Percentiles rank a stretch among this genome's conserved stretches.
phyloP scores from a whole-genome alignment of 2,888 invertebrate species.

The Malthinus seriepunctatus region DNA sequence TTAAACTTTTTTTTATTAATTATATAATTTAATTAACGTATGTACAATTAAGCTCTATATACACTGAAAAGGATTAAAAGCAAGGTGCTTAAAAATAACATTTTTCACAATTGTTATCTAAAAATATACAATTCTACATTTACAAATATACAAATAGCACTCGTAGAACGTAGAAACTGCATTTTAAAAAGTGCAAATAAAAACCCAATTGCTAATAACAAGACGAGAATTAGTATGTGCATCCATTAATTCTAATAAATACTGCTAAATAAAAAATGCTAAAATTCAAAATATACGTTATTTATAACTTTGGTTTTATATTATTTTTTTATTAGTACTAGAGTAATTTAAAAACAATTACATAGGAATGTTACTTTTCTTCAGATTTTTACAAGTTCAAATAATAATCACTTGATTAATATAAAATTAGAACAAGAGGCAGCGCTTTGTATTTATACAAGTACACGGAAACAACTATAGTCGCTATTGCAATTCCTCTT shows the following conservation, averaged over 20 bases:
- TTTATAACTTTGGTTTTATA: constrained; percentile 23
- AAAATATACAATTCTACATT: constrained; percentile 31
- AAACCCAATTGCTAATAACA: neutral
- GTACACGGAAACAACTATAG: too few species aligned
- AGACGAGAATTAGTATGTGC: neutral
- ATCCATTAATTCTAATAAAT: constrained; percentile 18
- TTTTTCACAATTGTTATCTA: constrained; percentile 27
- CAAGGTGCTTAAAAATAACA: constrained; percentile 23
- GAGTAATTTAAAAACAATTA: constrained; percentile 7
- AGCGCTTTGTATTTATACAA: too few species aligned
- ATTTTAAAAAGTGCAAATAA: constrained; percentile 1
- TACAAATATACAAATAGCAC: constrained; percentile 28
- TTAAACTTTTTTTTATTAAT: too few species aligned
- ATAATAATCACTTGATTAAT: too few species aligned
- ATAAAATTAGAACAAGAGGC: too few species aligned
- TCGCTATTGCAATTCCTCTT: too few species aligned
- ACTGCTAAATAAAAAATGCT: constrained; percentile 5
- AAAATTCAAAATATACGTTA: constrained; percentile 10
- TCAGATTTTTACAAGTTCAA: too few species aligned
- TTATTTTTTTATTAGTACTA: constrained; percentile 14
- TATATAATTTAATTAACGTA: constrained; percentile 21
- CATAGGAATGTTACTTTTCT: neutral
- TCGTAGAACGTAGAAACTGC: neutral
- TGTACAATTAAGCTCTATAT: constrained; percentile 23
- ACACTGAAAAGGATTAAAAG: constrained; percentile 16